These are phyloP conservation scores for Graptemys geographica DNA, from an alignment of 2,797 vertebrate species.

Conservation along the genomic window DNA sequence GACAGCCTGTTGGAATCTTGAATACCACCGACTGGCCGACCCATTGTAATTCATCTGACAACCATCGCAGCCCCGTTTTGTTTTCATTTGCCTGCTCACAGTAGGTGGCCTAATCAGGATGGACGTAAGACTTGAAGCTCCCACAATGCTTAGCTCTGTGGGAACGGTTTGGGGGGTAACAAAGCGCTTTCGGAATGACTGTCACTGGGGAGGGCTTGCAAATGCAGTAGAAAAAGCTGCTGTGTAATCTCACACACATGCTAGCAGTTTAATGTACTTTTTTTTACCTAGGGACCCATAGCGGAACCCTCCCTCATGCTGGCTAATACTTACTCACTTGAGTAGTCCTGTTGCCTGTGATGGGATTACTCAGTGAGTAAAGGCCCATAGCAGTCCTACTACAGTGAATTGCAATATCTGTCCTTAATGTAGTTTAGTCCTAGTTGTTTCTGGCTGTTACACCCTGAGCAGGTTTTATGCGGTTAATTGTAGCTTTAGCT, in stretches of 20 bases:
- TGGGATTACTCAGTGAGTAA: not conserved
- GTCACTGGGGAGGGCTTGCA: not conserved
- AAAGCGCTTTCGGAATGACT: not conserved
- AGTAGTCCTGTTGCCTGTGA: not conserved
- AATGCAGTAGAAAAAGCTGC: not conserved
- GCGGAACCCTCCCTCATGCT: not conserved
- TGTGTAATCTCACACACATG: not conserved
- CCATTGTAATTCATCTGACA: constrained; percentile 31
- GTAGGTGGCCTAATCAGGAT: not conserved
- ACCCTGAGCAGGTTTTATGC: not conserved
- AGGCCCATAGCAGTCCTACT: not conserved
- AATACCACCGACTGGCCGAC: not conserved
- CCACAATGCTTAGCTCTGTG: not conserved
- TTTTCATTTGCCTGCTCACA: not conserved
- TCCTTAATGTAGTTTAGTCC: not conserved
- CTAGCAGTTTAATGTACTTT: not conserved
- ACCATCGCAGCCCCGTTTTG: not conserved
- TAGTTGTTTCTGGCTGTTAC: not conserved
- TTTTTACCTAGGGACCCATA: not conserved
- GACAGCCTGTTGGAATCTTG: not conserved
- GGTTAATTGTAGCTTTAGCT: not conserved
- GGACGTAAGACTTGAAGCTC: not conserved
- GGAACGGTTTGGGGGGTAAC: not conserved
- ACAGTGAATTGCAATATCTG: not conserved
- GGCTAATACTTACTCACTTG: not conserved